Conservation (phyloP, 2,888 invertebrate genomes). For the Agrotis clavis region DNA sequence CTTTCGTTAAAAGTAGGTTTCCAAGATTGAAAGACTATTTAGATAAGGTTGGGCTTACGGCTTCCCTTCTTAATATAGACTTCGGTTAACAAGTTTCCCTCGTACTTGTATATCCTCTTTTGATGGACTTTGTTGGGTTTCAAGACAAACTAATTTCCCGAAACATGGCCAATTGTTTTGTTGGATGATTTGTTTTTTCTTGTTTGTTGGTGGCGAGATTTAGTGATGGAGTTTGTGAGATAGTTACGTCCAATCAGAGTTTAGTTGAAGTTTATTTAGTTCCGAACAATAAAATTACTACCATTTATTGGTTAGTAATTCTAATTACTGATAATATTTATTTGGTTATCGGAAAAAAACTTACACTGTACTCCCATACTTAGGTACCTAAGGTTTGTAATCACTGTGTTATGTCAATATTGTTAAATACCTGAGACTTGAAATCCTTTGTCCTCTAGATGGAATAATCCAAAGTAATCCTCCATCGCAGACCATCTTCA, state of each 20-base stretch:
- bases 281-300: not conserved
- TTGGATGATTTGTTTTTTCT: constrained; percentile 45
- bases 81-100: constrained; percentile 36
- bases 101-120: constrained; percentile 37
- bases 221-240: constrained; percentile 25
- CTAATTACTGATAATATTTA: not conserved
- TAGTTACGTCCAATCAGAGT: constrained; percentile 12
- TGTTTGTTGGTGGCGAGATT: constrained; percentile 40
- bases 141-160: constrained; percentile 47
- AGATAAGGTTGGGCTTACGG: not conserved
- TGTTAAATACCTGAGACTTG: too few species aligned
- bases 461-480: too few species aligned
- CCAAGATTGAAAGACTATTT: not conserved
- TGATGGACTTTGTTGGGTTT: constrained; percentile 46
- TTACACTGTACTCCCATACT: not conserved
- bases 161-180: constrained; percentile 35
- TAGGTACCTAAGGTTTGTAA: too few species aligned
- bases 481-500: too few species aligned
- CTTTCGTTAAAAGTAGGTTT: constrained; percentile 6
- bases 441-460: too few species aligned
- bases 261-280: constrained; percentile 22
- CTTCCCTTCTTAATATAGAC: constrained; percentile 31
- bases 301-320: not conserved
- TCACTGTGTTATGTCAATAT: too few species aligned
- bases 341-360: not conserved